Base-by-base conservation (phyloP, 92 coral and sea anemone genomes). In the Isaurus tuberculatus region DNA sequence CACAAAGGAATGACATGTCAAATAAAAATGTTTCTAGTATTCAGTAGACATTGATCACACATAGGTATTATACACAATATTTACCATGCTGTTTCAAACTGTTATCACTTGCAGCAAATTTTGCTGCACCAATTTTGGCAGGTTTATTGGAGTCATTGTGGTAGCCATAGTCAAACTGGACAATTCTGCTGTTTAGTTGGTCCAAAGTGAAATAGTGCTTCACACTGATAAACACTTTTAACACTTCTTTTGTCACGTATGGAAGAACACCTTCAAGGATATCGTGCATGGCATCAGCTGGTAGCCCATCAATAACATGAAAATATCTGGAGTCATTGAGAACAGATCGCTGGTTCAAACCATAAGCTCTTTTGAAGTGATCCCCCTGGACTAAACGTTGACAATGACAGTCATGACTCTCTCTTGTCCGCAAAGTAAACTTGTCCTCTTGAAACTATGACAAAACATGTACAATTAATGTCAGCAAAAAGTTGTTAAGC, bases 231-330 rank as follows among this genome's bases (percentile, higher is more conserved):
- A 57, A 79, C 22, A 83, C 90, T 77, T 90, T 87, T 42, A 87
- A 40, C 25, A 90, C 65, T 43, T 87, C 91, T 70, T 90, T 90
- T 5, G 67, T 57, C 40, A 48, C 44, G 32, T 83, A 87, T 42
- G 30, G 93, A 1, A 87, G 88, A 49, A 82, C 88, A 66, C 93
- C 88, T 81, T 90, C 93, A 7, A 90, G 83, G 34, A 86, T 57
- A 60, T 90, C 93, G 60, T 90, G 93, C 93, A 86, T 90, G 23
- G 90, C 88, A 90, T 89, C 92, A 67, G 86, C 73, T 34, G 92
- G 89, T 15, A 89, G 75, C 20, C 89, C 92, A 26, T 73, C 91
- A 70, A 91, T 80, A 19, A 88, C 94, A 88, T 91, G 89, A 49
- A 23, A 91, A 67, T 89, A 89, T 53, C 91, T 57, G 17, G 95